Base-by-base conservation (phyloP, 2,888 invertebrate species). In the Ctena decussata region DNA sequence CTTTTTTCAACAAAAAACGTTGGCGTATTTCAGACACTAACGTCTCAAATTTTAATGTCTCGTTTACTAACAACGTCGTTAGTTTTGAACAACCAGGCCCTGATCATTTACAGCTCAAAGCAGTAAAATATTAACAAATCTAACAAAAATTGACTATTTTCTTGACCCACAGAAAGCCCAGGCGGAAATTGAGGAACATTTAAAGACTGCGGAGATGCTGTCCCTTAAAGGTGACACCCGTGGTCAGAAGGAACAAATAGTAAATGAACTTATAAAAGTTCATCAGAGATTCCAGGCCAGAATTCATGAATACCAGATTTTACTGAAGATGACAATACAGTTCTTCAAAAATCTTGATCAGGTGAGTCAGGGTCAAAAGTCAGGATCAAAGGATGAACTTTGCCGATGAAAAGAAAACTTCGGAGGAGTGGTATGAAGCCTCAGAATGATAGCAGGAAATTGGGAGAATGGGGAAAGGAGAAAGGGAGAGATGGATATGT, bases 321-420 rank as follows among this genome's bases (percentile, higher is more conserved):
- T 98, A 73, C 95, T 97, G 74, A 97, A 97, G 94, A 97, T 97
- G 96, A 96, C 98, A 73, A 96, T 97, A 85, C 97, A 97, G 74
- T 97, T 98, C 96, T 97, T 98, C 95, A 97, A 97, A 91, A 97
- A 97, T 93, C 95, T 97, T 81, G 95, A 96, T 85, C 96, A 97
- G 96, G 97, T 97, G 93, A 60, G 86, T 65, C 12, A 32, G 18
- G 18, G 72, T 60, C 30, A 53, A 21, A 53, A 21, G 53, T 53
- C 53, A 53, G 5, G n/a, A 5, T 53, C 15, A 11, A 41, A 15
- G 41, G 41, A 15, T 15, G 15, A 41, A 41, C 41, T n/a, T n/a
- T n/a, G n/a, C n/a, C n/a, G n/a, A n/a, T n/a, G n/a, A n/a, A n/a
- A n/a, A n/a, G n/a, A n/a, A n/a, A n/a, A n/a, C n/a, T n/a, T n/a